A percentile compares a stretch with the other conserved stretches of the same genome.
These are phyloP conservation scores for Lasius platythorax DNA, from an alignment of 2,888 invertebrate species.

Conservation along the genomic window DNA sequence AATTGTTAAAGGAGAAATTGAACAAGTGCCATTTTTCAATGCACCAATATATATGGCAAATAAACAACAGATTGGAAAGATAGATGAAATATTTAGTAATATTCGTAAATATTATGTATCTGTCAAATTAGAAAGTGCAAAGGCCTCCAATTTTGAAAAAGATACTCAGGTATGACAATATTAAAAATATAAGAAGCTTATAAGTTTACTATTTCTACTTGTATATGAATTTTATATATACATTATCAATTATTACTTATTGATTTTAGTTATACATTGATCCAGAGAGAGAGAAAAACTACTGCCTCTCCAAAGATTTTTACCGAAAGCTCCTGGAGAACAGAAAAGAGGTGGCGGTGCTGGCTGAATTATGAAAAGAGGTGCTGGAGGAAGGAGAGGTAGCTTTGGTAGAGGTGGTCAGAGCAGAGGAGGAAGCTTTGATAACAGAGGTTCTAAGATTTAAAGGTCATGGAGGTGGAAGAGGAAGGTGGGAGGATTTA, in stretches of 20 bases:
- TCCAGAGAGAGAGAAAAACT: conserved; percentile 91
- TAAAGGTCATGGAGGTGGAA: conserved; percentile 83
- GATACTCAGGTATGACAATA: conserved; percentile 89
- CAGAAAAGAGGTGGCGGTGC: conserved; percentile 87
- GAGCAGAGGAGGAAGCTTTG: conserved; percentile 81
- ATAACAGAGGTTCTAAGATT: conserved; percentile 78
- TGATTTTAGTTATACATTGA: conserved; percentile 94
- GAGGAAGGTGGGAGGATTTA: conserved; percentile 78
- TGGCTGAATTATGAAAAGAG: conserved; percentile 87
- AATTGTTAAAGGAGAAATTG: conserved; percentile 96
- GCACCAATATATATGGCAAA: conserved; percentile 98
- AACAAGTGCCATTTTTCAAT: conserved; percentile 99
- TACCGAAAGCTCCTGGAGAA: conserved; percentile 91
- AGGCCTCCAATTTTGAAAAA: conserved; percentile 95
- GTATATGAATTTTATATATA: conserved; percentile 4
- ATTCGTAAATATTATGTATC: conserved; percentile 98
- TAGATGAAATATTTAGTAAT: conserved; percentile 99
- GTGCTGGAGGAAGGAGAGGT: conserved; percentile 84
- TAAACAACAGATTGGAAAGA: conserved; percentile 98
- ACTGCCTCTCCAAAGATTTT: conserved; percentile 95
- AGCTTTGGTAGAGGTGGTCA: conserved; percentile 73
- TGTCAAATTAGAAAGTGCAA: conserved; percentile 97
- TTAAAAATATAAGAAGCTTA: neutral
- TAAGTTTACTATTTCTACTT: neutral
- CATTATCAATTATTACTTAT: conserved; percentile 39